phyloP scores from a whole-genome alignment of 2,888 invertebrate genomes.

The Gari tellinella region DNA sequence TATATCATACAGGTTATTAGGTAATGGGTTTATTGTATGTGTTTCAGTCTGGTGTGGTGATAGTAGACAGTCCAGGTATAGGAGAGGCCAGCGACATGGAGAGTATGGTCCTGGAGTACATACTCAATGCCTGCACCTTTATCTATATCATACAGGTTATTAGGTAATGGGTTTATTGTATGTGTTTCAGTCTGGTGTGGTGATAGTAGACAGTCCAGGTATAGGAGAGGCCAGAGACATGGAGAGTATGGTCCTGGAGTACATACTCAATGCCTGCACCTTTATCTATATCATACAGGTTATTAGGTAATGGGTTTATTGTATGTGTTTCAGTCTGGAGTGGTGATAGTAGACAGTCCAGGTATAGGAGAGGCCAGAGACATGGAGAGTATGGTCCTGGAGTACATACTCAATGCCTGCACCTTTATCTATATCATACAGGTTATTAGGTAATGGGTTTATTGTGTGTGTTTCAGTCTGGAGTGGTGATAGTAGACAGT shows the following conservation, averaged over 20 bases:
- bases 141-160: slow-evolving; percentile 74
- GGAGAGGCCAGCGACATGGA: slow-evolving; percentile 71
- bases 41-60: slow-evolving; percentile 35
- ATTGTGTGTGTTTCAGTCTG: slow-evolving; percentile 35
- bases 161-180: too few relatives aligned
- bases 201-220: slow-evolving; percentile 75
- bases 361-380: slow-evolving; percentile 72
- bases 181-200: too few relatives aligned
- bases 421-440: slow-evolving; percentile 74
- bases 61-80: slow-evolving; percentile 76
- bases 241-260: slow-evolving; percentile 66
- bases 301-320: too few relatives aligned
- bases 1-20: too few relatives aligned
- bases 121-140: slow-evolving; percentile 69
- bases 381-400: slow-evolving; percentile 68
- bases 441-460: not conserved
- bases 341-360: slow-evolving; percentile 74
- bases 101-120: slow-evolving; percentile 64
- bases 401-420: slow-evolving; percentile 68
- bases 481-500: slow-evolving; percentile 74
- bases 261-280: slow-evolving; percentile 67
- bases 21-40: too few relatives aligned
- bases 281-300: slow-evolving; percentile 75
- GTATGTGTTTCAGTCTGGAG: too few relatives aligned
- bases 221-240: slow-evolving; percentile 70